These are phyloP conservation scores for Lottia scabra DNA, from an alignment of 2,888 invertebrate species.

Conservation along the genomic window DNA sequence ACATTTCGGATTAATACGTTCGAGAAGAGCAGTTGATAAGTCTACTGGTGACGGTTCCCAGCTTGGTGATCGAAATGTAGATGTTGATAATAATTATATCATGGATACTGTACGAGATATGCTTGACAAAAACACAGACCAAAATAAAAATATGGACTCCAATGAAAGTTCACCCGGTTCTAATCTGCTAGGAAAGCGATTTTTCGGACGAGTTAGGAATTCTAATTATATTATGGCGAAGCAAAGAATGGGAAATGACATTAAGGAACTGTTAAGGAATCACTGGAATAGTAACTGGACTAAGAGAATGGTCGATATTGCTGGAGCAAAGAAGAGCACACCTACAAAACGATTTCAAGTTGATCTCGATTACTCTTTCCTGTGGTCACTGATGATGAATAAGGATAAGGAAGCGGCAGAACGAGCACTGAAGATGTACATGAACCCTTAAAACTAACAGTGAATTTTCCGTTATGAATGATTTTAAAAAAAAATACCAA, in stretches of 20 bases:
- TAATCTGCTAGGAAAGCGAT: not conserved
- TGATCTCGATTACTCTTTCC: not conserved
- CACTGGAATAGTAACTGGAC: not conserved
- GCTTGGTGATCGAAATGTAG: too few relatives aligned
- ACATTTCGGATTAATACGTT: not conserved
- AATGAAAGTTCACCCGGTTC: not conserved
- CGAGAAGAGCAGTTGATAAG: not conserved
- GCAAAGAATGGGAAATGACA: not conserved
- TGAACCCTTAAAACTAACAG: not conserved
- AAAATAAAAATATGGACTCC: not conserved
- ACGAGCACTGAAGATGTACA: not conserved
- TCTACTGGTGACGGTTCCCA: not conserved
- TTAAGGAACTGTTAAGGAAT: not conserved
- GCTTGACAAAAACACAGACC: too few relatives aligned
- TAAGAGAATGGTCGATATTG: not conserved
- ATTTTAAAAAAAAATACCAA: too few relatives aligned
- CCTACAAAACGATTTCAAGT: not conserved
- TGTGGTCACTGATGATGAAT: not conserved
- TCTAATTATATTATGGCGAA: not conserved
- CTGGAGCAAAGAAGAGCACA: not conserved
- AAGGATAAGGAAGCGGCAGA: not conserved
- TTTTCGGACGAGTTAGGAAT: not conserved
- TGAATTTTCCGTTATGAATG: too few relatives aligned
- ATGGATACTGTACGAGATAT: not conserved
- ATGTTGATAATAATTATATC: too few relatives aligned